Base-by-base conservation (phyloP, 2,113 vertebrate species). In the Vidua chalybeata region DNA sequence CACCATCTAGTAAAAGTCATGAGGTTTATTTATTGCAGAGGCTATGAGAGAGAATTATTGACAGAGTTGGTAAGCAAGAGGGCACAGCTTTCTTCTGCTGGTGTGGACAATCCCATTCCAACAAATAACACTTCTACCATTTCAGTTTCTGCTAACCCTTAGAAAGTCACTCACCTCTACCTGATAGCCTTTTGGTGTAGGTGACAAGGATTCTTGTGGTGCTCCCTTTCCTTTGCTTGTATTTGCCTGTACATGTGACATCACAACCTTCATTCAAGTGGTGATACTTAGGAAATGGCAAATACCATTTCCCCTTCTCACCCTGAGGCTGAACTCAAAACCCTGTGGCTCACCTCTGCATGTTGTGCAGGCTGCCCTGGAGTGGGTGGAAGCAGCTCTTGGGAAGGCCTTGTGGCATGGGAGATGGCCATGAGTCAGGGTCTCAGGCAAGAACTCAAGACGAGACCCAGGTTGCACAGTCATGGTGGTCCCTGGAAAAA, bases 381-480 rank as follows among this genome's bases (percentile, higher is more conserved):
- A 7, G 11, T 17, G 15, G 58, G 64, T 52, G 49, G 11, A 0
- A 77, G 4, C 35, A 48, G 27, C 49, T n/a, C 13, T 30, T 16
- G 14, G 31, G 26, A 41, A 68, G 24, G 5, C 3, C 9, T 9
- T 0, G 0, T 0, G 4, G 7, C 8, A 10, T 31, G 17, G 14
- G 10, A 11, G 17, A 22, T 37, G 55, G 41, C 15, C 7, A 3
- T 0, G 0, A 4, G 4, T 15, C 3, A 3, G 43, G 8, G 14
- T 23, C 3, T 63, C 59, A 43, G 17, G 8, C 27, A 61, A n/a
- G 61, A 52, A 63, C 12, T 21, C 43, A 31, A 33, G 5, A 6
- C 4, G 3, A 15, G 11, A 59, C 8, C 3, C 2, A 1, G 7
- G 24, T 11, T 49, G 11, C 14, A 19, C 15, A 69, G 18, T 14